Base-by-base conservation (phyloP, 2,113 vertebrate species). In the Archilochus colubris region DNA sequence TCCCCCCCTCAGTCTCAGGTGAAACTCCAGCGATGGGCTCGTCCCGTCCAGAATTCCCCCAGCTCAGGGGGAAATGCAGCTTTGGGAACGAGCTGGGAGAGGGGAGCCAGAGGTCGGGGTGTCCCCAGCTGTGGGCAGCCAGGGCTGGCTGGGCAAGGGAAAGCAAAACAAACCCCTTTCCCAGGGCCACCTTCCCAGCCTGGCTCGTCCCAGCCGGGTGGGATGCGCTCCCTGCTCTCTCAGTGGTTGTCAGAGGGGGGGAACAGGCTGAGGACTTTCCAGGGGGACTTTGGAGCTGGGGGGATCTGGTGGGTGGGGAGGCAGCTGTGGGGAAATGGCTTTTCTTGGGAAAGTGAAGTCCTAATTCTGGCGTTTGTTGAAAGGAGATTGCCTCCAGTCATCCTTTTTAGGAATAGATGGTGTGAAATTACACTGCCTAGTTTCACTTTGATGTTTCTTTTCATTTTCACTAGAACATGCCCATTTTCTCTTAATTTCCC, bases 21-120 rank as follows among this genome's bases (percentile, higher is more conserved):
- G 74, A 10, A 22, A 13, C 38, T 36, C 15, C 48, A 28, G 33
- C 1, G 5, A 6, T 23, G 50, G 11, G 0, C 33, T 40, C 6
- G 16, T 12, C 64, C 48, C 2, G 1, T 2, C 1, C 0, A 6
- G 59, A 11, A 27, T 50, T 48, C 3, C 2, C 12, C 0, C 4
- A 2, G 38, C 36, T 48, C 10, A 28, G 17, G 3, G 46, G 7
- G 46, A 40, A 33, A 20, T 3, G 23, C 44, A 13, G 2, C 15
- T 44, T 23, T 50, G 50, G 21, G 24, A 48, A 48, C 18, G 10
- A 48, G 50, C 50, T 24, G 22, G 22, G 50, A 51, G 46, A 48
- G 46, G 7, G 46, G 46, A 40, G 46, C 46, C 46, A 21, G 19
- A 20, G 46, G 19, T 21, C 19, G 19, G 18, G 8, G 43, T 31